Percentiles rank a stretch among this genome's conserved stretches.
Evolutionary conservation across 2,113 vertebrate genomes (phyloP).

Genomic region (Pterocles orientalis): DNA sequence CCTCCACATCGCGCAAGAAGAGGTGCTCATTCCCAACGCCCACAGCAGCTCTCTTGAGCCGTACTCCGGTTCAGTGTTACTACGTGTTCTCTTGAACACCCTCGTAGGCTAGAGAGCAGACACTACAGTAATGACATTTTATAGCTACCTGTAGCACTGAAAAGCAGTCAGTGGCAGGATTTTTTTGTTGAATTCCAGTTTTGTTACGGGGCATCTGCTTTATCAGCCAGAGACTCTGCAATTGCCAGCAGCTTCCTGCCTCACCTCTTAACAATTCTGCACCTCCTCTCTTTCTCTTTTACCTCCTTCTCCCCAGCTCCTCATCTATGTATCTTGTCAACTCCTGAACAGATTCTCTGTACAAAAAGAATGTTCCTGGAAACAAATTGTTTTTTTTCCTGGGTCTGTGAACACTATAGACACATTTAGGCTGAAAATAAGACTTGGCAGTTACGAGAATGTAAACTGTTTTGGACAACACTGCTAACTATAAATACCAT

Average conservation of each 20-base stretch:
- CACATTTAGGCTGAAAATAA: background rate
- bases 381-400: background rate
- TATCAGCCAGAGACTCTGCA: background rate
- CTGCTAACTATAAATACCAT: background rate
- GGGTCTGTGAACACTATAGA: background rate
- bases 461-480: background rate
- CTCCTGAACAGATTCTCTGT: background rate
- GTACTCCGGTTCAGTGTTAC: background rate
- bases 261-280: background rate
- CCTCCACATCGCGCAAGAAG: background rate
- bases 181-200: background rate
- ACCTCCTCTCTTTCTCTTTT: background rate
- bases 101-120: background rate
- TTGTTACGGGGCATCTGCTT: rapidly evolving
- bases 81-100: background rate
- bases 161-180: background rate
- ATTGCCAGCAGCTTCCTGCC: background rate
- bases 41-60: no score
- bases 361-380: background rate
- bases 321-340: background rate
- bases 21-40: rapidly evolving
- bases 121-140: background rate
- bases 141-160: background rate
- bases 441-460: background rate
- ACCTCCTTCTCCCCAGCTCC: background rate